These are phyloP conservation scores for Oxyruncus cristatus DNA, from an alignment of 2,113 vertebrate genomes.

Conservation along the genomic window DNA sequence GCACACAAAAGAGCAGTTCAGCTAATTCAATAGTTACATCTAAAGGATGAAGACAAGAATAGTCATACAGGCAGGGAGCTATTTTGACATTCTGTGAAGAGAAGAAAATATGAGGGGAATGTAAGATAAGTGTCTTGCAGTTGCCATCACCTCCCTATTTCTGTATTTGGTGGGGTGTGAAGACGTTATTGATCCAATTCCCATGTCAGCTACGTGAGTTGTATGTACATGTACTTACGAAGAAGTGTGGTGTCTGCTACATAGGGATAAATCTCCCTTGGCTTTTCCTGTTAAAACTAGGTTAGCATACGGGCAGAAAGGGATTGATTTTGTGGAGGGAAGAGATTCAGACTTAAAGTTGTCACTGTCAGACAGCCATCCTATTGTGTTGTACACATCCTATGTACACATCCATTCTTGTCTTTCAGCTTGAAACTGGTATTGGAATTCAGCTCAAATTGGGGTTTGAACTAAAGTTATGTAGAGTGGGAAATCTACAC, in stretches of 20 bases:
- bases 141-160: slow-evolving; percentile 46
- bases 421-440: neutral
- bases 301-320: neutral
- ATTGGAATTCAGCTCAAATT: neutral
- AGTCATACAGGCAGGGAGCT: slow-evolving; percentile 26
- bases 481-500: neutral
- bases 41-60: neutral
- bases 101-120: slow-evolving; percentile 69
- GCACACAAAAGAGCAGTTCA: neutral
- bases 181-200: neutral
- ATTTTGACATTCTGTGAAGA: slow-evolving; percentile 62
- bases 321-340: neutral
- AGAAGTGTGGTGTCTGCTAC: neutral
- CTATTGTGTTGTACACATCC: too few species aligned
- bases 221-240: fast-evolving
- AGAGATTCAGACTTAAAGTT: neutral
- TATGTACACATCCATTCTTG: too few species aligned
- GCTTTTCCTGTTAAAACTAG: neutral
- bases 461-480: neutral
- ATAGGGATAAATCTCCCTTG: neutral
- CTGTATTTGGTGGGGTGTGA: slow-evolving; percentile 67
- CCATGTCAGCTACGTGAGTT: neutral
- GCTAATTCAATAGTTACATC: neutral
- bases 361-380: neutral
- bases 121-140: slow-evolving; percentile 67